Percentiles rank a stretch among this genome's conserved stretches.
Conservation (phyloP, 2,113 vertebrate genomes). For the Falcunculus frontatus region DNA sequence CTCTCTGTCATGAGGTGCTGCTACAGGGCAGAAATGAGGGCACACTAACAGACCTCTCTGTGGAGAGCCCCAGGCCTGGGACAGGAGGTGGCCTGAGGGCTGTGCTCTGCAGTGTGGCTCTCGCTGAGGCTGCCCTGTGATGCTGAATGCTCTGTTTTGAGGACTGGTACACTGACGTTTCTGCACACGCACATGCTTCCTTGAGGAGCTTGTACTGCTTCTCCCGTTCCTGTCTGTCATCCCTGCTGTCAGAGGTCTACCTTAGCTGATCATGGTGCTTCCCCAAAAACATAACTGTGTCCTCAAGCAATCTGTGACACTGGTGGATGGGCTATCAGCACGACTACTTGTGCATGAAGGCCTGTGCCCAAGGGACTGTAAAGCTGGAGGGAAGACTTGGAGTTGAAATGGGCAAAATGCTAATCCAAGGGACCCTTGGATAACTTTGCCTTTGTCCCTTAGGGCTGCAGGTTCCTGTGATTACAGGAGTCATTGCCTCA, state of each 20-base stretch:
- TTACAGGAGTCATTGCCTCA: background rate
- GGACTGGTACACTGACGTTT: background rate
- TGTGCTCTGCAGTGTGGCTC: background rate
- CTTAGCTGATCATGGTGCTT: background rate
- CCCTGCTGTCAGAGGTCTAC: background rate
- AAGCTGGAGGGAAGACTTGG: background rate
- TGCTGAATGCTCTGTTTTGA: background rate
- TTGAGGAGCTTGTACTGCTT: background rate
- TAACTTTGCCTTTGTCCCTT: background rate
- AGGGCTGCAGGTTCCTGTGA: background rate
- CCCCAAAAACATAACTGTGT: background rate
- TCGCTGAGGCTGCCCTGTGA: background rate
- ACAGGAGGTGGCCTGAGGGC: background rate
- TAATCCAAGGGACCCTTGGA: background rate
- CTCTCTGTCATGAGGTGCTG: background rate
- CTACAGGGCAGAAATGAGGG: background rate
- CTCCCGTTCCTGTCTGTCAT: background rate
- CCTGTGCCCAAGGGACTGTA: background rate
- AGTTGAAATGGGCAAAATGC: background rate
- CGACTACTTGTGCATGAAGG: background rate
- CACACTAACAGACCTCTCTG: background rate
- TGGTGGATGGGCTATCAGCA: background rate
- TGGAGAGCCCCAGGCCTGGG: background rate
- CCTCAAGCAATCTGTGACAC: background rate
- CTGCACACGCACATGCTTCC: background rate